Evolutionary conservation across 2,113 vertebrate species (phyloP).

Genomic region (Astatotilapia flaviijosephi): DNA sequence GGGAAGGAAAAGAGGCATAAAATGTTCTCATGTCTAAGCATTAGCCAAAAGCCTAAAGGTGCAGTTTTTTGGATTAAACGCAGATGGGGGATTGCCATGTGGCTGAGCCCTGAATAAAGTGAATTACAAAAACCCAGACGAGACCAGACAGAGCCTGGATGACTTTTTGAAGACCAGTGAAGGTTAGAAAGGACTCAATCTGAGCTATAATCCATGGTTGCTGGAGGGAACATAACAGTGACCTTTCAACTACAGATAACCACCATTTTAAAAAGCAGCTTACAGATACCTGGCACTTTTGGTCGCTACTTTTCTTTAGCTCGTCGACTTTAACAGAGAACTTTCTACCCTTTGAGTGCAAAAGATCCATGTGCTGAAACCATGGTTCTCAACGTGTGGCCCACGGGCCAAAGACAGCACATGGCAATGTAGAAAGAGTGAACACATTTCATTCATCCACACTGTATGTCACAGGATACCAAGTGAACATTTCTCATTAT

Average conservation of each 20-base stretch:
- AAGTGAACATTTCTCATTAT: neutral
- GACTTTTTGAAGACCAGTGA: conserved; percentile 3
- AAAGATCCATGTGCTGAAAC: neutral
- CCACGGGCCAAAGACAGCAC: neutral
- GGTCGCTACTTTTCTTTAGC: neutral
- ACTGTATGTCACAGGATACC: neutral
- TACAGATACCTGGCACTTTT: neutral
- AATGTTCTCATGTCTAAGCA: neutral
- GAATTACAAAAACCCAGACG: neutral
- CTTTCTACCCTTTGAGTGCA: neutral
- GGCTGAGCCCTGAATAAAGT: neutral
- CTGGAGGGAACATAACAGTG: neutral
- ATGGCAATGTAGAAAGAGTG: neutral
- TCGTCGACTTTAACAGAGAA: neutral
- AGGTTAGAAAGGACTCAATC: conserved; percentile 19
- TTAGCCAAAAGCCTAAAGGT: neutral
- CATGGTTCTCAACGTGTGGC: neutral
- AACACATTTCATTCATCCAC: neutral
- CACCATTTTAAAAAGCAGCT: neutral
- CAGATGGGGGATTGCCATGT: neutral
- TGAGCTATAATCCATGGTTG: neutral
- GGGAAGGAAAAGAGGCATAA: neutral
- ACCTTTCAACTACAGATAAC: neutral
- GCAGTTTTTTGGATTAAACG: neutral
- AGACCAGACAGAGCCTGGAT: neutral